phyloP scores from a whole-genome alignment of 2,888 invertebrate genomes.

The Plebejus argus region DNA sequence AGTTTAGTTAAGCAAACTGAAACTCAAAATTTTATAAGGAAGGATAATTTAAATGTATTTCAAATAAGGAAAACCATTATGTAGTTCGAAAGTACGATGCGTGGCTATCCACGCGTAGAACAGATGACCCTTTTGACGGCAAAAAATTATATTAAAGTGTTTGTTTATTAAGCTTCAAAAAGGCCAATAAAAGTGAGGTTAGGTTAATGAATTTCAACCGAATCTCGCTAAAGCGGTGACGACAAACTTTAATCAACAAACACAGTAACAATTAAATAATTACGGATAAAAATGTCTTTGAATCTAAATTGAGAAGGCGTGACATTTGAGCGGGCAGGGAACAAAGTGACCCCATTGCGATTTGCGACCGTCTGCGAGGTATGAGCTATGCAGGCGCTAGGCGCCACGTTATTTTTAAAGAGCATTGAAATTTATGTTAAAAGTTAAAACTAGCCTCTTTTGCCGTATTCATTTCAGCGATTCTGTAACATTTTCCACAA shows the following conservation, averaged over 20 bases:
- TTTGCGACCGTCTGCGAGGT: constrained; percentile 19
- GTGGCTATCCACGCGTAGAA: neutral
- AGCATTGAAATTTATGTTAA: constrained; percentile 16
- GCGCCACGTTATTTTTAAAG: neutral
- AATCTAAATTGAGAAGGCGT: constrained; percentile 28
- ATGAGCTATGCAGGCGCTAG: constrained; percentile 6
- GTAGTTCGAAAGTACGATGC: neutral
- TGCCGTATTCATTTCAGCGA: neutral
- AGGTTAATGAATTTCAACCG: neutral
- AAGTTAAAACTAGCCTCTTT: neutral
- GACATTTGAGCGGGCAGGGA: constrained; percentile 34
- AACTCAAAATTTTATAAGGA: neutral
- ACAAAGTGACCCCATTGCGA: constrained; percentile 24
- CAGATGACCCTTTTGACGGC: neutral
- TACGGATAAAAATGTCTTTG: constrained; percentile 4
- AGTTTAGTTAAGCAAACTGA: neutral
- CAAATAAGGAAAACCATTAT: neutral
- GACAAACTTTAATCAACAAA: too few species aligned
- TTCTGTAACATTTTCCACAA: constrained; percentile 2
- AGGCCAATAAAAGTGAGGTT: too few species aligned
- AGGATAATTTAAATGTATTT: neutral
- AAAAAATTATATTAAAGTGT: too few species aligned
- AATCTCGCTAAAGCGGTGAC: neutral
- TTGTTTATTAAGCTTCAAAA: too few species aligned
- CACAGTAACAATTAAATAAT: neutral